Evolutionary conservation across 30 jellyfish, hydroid and myxozoan species (phyloP), one percentile per base, ranked within the genome.

Genomic region (Cassiopea xamachana): DNA sequence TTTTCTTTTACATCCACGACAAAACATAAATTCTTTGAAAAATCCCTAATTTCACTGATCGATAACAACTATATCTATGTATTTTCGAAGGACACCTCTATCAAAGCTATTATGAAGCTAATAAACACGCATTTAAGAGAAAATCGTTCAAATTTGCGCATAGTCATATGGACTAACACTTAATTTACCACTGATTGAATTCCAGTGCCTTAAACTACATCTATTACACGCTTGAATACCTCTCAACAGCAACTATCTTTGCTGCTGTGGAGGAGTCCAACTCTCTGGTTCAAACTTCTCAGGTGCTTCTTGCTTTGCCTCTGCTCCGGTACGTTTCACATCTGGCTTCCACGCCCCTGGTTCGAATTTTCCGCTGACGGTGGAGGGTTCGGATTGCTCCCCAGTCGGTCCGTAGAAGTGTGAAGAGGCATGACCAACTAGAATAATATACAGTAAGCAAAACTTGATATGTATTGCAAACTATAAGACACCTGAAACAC

Each of bases 341-440:
- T 79, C 39, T 46, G 93, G 91, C 69, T 77, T 83, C 93, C 97
- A 83, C 1, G 97, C 48, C 2, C 90, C 93, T 12, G 90, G 91
- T 79, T 91, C 87, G 79, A 81, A 90, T 17, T 79, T 68, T 50
- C 75, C 80, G 16, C 97, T 92, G 68, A 61, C 73, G 1, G 89
- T 90, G 27, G 97, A 39, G 17, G 89, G 92, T n/a, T 90, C 92
- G 18, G 82, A 2, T 13, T 12, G 59, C 58, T 55, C 61, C 14
- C 62, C 71, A 17, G 55, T 49, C 7, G 80, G 72, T 16, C 95
- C 95, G 60, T 17, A 88, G 60, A 79, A 88, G 48, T 82, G 90
- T 7, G 95, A 75, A 43, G 92, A 90, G 18, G 97, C 97, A 58
- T 90, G 97, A 9, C 92, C 92, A 60, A 74, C 97, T 90, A 55